Evolutionary conservation across 2,888 invertebrate genomes (phyloP).

Genomic region (Habroteleia sp.): DNA sequence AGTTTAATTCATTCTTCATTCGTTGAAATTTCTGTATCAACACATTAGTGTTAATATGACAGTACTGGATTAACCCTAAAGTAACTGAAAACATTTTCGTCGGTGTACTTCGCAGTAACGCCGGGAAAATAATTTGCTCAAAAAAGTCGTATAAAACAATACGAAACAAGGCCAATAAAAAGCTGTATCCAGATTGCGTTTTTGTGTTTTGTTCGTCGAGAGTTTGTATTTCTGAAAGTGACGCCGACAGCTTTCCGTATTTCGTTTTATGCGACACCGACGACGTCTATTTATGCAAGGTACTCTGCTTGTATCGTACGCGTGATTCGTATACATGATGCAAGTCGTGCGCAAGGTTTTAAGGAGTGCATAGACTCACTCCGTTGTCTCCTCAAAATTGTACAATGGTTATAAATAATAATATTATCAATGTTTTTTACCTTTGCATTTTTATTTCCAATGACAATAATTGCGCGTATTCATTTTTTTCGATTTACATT

Average conservation of each 20-base stretch:
- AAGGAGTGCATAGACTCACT: too few species aligned
- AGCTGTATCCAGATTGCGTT: conserved; percentile 37
- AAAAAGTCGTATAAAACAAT: conserved; percentile 24
- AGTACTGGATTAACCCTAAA: conserved; percentile 8
- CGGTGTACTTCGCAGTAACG: not conserved
- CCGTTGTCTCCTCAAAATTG: too few species aligned
- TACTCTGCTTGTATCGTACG: conserved; percentile 8
- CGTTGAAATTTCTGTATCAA: too few species aligned
- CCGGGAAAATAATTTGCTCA: conserved; percentile 13
- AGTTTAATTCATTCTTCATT: too few species aligned
- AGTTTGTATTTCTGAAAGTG: conserved; percentile 42
- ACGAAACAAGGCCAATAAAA: conserved; percentile 31
- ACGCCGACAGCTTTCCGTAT: conserved; percentile 35
- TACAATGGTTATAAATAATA: too few species aligned
- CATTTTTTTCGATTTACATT: too few species aligned
- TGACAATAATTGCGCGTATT: too few species aligned
- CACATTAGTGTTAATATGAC: too few species aligned
- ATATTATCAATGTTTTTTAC: too few species aligned
- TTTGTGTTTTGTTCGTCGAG: conserved; percentile 36
- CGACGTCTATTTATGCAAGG: conserved; percentile 38
- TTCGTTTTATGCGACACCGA: conserved; percentile 24
- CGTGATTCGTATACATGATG: conserved; percentile 49
- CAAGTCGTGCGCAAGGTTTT: conserved; percentile 30
- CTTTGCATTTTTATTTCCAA: too few species aligned
- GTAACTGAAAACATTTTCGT: conserved; percentile 13